Percentiles rank a stretch among this genome's conserved stretches.
phyloP scores from a whole-genome alignment of 2,797 vertebrate species.

The Chanos chanos region DNA sequence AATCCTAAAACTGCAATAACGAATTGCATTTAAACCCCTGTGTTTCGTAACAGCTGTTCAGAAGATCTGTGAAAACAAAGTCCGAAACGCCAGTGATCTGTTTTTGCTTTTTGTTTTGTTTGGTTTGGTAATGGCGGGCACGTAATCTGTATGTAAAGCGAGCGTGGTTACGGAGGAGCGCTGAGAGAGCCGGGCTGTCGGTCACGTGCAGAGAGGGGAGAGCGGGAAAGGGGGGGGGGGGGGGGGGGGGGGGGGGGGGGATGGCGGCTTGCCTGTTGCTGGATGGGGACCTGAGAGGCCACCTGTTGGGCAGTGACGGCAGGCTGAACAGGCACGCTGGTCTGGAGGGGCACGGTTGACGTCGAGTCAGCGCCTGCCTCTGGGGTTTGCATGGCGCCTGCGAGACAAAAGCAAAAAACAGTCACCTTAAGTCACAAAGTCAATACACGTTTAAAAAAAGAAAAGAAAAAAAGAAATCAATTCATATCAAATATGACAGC shows the following conservation, averaged over 20 bases:
- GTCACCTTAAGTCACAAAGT: background rate
- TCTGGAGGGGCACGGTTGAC: constrained; percentile 85
- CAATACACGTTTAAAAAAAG: background rate
- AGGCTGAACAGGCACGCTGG: constrained; percentile 82
- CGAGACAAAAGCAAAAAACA: constrained; percentile 3
- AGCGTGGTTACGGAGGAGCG: too few relatives aligned
- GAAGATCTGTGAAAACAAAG: too few relatives aligned
- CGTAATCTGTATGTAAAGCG: too few relatives aligned
- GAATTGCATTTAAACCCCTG: too few relatives aligned
- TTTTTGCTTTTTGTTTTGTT: too few relatives aligned
- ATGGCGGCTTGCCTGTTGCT: constrained; percentile 64
- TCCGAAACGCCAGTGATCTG: too few relatives aligned
- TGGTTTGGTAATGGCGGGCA: too few relatives aligned
- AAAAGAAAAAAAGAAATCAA: background rate
- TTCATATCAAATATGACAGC: background rate
- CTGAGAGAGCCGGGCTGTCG: too few relatives aligned
- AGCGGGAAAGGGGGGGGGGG: background rate
- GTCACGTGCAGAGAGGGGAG: constrained; percentile 15
- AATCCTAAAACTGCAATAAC: too few relatives aligned
- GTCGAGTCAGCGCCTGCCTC: constrained; percentile 86
- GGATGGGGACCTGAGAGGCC: constrained; percentile 81
- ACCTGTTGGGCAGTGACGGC: constrained; percentile 76
- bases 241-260: background rate
- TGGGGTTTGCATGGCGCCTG: constrained; percentile 91
- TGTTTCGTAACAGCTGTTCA: too few relatives aligned